A percentile compares a stretch with the other conserved stretches of the same genome.
These are phyloP conservation scores for Ophonus ardosiacus DNA, from an alignment of 2,888 invertebrate genomes.

Conservation along the genomic window DNA sequence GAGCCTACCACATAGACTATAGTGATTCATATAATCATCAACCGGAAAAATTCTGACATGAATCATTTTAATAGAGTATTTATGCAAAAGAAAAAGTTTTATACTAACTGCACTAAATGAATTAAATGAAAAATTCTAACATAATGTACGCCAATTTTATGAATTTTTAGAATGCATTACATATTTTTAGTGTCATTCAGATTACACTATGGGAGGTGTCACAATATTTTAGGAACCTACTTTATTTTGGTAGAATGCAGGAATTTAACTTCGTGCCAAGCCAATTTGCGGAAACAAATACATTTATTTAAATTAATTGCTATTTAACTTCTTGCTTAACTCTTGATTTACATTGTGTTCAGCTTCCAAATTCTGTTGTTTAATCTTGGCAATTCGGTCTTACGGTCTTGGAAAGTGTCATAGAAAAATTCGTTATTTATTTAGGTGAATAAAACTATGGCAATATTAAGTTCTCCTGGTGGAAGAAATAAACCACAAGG, in stretches of 20 bases:
- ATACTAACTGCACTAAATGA: too few relatives aligned
- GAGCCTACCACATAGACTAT: too few relatives aligned
- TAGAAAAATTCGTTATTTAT: constrained; percentile 21
- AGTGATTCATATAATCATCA: too few relatives aligned
- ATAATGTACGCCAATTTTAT: too few relatives aligned
- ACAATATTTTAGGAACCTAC: neutral
- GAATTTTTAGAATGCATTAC: too few relatives aligned
- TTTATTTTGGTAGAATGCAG: neutral
- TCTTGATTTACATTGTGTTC: neutral
- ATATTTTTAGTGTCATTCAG: too few relatives aligned
- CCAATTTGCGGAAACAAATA: neutral
- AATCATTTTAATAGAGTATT: too few relatives aligned
- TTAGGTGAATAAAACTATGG: neutral
- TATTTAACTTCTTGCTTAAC: neutral
- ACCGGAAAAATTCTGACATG: too few relatives aligned
- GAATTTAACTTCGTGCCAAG: neutral
- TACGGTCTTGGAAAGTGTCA: neutral
- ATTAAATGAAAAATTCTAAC: too few relatives aligned
- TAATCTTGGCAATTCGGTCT: neutral
- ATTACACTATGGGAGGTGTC: too few relatives aligned
- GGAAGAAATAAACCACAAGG: constrained; percentile 20
- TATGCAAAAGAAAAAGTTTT: too few relatives aligned
- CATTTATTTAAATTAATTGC: neutral
- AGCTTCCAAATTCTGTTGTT: neutral
- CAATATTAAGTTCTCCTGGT: constrained; percentile 29